Percentiles rank a stretch among this genome's conserved stretches.
Evolutionary conservation across 2,113 vertebrate genomes (phyloP).

Genomic region (Emydocephalus ijimae): DNA sequence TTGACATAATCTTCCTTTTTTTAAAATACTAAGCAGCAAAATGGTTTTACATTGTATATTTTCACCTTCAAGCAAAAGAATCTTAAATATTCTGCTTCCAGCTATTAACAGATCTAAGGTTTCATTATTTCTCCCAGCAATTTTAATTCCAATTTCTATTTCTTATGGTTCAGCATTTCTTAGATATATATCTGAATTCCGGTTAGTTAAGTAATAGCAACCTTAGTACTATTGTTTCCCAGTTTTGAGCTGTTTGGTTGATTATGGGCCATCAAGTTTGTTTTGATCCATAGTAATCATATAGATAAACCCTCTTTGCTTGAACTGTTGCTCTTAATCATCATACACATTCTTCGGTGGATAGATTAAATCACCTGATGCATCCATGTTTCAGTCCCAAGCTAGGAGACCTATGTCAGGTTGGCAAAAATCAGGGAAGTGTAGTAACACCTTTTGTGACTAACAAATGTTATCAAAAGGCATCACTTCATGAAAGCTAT

Average conservation of each 20-base stretch:
- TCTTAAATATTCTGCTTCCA: background rate
- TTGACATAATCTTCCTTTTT: background rate
- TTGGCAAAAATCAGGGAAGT: background rate
- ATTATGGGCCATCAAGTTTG: background rate
- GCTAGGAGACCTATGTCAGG: background rate
- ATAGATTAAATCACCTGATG: background rate
- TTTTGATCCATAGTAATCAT: background rate
- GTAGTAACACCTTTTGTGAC: background rate
- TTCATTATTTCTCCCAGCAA: background rate
- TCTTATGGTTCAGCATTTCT: background rate
- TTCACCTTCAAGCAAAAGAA: background rate
- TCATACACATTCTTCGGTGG: background rate
- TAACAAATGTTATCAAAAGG: background rate
- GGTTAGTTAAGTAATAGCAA: background rate
- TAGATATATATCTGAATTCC: background rate
- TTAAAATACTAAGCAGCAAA: background rate
- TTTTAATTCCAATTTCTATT: background rate
- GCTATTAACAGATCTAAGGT: background rate
- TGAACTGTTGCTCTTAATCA: background rate
- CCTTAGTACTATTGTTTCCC: background rate
- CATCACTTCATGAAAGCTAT: background rate
- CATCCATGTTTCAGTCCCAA: background rate
- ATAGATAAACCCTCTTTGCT: background rate
- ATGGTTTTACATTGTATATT: background rate
- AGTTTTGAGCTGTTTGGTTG: background rate